A percentile compares a stretch with the other conserved stretches of the same genome.
phyloP scores from a whole-genome alignment of 2,797 vertebrate species.

The Halcyon smyrnensis region DNA sequence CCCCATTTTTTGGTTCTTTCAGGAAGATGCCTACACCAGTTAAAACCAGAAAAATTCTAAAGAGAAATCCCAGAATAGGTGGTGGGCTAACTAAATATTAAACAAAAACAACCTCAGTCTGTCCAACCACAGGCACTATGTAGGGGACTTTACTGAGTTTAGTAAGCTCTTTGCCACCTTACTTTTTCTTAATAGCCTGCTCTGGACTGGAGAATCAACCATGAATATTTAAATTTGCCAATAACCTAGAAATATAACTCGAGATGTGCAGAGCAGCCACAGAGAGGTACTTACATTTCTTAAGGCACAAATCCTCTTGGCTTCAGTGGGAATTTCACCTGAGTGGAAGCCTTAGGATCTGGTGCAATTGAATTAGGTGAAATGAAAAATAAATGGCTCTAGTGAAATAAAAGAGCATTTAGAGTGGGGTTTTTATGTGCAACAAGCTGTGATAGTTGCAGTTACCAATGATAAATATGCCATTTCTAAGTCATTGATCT shows the following conservation, averaged over 20 bases:
- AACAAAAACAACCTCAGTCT: background rate
- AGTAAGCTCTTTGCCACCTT: background rate
- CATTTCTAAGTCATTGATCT: background rate
- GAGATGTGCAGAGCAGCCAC: background rate
- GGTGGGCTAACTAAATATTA: background rate
- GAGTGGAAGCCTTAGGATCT: background rate
- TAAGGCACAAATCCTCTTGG: background rate
- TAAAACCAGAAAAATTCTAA: background rate
- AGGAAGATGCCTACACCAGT: background rate
- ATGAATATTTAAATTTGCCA: conserved; percentile 1
- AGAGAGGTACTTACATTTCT: background rate
- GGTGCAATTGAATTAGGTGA: background rate
- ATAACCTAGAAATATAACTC: background rate
- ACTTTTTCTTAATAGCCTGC: background rate
- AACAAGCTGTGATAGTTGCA: background rate
- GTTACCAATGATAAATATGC: background rate
- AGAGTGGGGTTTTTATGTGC: background rate
- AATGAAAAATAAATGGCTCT: background rate
- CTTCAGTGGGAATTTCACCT: background rate
- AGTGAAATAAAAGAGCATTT: background rate
- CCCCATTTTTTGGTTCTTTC: background rate
- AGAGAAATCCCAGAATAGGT: background rate
- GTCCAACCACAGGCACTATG: background rate
- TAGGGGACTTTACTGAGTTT: background rate
- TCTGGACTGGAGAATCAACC: background rate